Evolutionary conservation across 2,113 vertebrate species (phyloP).

Genomic region (Hystrix brachyura): DNA sequence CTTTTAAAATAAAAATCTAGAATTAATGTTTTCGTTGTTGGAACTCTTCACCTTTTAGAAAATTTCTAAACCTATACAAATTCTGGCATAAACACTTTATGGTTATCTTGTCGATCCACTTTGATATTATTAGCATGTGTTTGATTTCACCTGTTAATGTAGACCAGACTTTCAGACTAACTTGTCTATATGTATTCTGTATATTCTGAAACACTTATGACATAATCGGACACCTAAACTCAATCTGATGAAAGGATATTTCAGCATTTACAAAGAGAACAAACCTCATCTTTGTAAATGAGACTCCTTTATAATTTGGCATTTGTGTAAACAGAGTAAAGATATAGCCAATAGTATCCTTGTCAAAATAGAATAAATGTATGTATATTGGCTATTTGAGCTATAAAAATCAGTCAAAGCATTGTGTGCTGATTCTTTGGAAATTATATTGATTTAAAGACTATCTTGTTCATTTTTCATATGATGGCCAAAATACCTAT

Average conservation of each 20-base stretch:
- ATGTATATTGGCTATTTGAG: constrained; percentile 20
- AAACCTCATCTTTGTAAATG: not conserved
- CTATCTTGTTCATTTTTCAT: constrained; percentile 78
- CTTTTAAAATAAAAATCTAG: constrained; percentile 65
- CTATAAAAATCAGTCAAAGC: constrained; percentile 13
- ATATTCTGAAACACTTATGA: not conserved
- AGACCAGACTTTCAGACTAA: not conserved
- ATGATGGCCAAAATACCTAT: constrained; percentile 73
- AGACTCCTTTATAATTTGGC: constrained; percentile 12
- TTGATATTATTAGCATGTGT: not conserved
- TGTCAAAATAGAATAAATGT: constrained; percentile 49
- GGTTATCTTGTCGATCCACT: not conserved
- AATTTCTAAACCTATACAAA: not conserved
- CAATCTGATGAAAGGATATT: not conserved
- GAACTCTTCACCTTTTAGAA: constrained; percentile 3
- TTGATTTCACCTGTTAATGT: not conserved
- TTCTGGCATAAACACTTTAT: not conserved
- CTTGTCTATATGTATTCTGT: not conserved
- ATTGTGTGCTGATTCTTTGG: constrained; percentile 58
- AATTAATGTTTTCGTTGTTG: not conserved
- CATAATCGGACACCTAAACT: not conserved
- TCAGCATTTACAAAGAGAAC: constrained; percentile 8
- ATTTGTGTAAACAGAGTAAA: constrained; percentile 37
- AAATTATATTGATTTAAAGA: constrained; percentile 77
- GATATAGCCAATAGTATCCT: not conserved